These are phyloP conservation scores for Parnassius orleans DNA, from an alignment of 2,888 invertebrate genomes.

Conservation along the genomic window DNA sequence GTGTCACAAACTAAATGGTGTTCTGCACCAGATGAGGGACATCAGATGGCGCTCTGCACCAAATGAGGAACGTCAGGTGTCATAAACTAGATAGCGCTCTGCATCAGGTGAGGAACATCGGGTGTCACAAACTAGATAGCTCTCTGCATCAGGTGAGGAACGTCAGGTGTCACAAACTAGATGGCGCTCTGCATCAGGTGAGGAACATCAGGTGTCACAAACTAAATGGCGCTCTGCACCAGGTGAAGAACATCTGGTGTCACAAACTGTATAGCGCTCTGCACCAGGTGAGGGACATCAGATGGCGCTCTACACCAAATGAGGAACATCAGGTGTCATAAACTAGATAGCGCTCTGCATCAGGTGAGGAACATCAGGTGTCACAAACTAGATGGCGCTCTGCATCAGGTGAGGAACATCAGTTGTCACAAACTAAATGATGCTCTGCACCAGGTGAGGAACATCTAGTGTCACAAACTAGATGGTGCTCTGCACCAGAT, in stretches of 20 bases:
- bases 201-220: too few relatives aligned
- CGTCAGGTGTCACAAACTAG: too few relatives aligned
- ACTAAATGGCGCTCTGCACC: too few relatives aligned
- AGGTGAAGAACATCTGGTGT: too few relatives aligned
- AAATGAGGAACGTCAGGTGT: not conserved
- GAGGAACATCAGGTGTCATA: slow-evolving; percentile 33
- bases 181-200: too few relatives aligned
- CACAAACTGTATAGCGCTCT: not conserved
- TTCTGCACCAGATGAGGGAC: too few relatives aligned
- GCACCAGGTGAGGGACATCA: not conserved
- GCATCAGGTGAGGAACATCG: too few relatives aligned
- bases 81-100: too few relatives aligned
- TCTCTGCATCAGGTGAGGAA: slow-evolving; percentile 55
- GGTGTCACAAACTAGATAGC: slow-evolving; percentile 45
- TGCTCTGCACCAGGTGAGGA: slow-evolving; percentile 44
- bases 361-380: slow-evolving; percentile 1
- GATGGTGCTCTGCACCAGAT: slow-evolving; percentile 44
- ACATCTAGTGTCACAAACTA: slow-evolving; percentile 90
- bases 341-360: slow-evolving; percentile 82
- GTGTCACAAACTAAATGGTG: too few relatives aligned
- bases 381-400: not conserved
- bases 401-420: not conserved
- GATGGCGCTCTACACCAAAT: slow-evolving; percentile 71
- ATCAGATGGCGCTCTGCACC: not conserved
- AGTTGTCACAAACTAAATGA: not conserved